phyloP scores from a whole-genome alignment of 2,888 invertebrate species.

The Drosophila leonis region DNA sequence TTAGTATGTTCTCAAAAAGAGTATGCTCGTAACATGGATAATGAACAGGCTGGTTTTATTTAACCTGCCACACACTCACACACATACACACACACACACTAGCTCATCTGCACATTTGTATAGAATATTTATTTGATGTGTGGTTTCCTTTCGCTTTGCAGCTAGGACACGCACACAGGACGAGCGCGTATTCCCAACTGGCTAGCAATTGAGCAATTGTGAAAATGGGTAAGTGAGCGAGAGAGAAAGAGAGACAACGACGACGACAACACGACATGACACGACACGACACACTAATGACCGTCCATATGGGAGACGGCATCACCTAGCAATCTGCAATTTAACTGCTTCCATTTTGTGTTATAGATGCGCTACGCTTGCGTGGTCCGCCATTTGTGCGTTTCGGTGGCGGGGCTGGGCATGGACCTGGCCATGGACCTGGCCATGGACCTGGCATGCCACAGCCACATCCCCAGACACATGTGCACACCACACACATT shows the following conservation, averaged over 20 bases:
- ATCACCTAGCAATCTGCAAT: constrained; percentile 26
- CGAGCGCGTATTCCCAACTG: constrained; percentile 59
- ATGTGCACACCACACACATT: constrained; percentile 43
- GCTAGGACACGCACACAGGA: constrained; percentile 51
- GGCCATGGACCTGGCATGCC: constrained; percentile 38
- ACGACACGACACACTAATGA: constrained; percentile 37
- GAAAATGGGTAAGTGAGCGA: constrained; percentile 69
- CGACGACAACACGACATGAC: background rate
- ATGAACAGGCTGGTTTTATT: constrained; percentile 59
- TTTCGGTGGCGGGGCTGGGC: constrained; percentile 82
- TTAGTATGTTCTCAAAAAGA: background rate
- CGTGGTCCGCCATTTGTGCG: constrained; percentile 89
- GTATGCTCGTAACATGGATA: constrained; percentile 54
- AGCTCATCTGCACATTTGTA: constrained; percentile 10
- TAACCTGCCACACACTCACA: constrained; percentile 42
- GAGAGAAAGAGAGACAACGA: constrained; percentile 2
- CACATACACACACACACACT: constrained; percentile 4
- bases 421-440: constrained; percentile 43
- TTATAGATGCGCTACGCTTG: constrained; percentile 86
- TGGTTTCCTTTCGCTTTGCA: constrained; percentile 49
- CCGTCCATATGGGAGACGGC: constrained; percentile 31
- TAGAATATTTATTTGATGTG: constrained; percentile 44
- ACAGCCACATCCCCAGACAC: constrained; percentile 12
- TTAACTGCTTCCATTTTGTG: constrained; percentile 8
- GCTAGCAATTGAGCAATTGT: constrained; percentile 65